Evolutionary conservation across 2,888 invertebrate species (phyloP).

Genomic region (Mythimna impura): DNA sequence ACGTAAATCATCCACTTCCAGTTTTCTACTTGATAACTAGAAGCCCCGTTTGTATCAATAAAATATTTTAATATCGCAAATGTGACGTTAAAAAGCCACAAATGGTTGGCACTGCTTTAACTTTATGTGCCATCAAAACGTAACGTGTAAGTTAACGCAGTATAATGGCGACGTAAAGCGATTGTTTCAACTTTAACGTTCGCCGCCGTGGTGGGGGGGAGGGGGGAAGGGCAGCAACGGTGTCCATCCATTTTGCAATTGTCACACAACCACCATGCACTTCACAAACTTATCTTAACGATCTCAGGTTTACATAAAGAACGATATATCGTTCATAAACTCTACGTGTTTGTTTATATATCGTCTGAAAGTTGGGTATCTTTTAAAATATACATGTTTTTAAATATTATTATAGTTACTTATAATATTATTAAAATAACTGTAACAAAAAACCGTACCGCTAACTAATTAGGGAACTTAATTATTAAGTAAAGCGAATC

Average conservation of each 20-base stretch:
- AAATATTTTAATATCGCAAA: constrained; percentile 9
- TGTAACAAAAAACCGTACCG: too few species aligned
- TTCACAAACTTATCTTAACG: constrained; percentile 7
- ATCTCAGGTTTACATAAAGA: constrained; percentile 8
- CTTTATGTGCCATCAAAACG: constrained; percentile 14
- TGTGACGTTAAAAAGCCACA: background rate
- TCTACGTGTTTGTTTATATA: background rate
- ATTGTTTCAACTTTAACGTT: constrained; percentile 17
- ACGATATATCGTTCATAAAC: background rate
- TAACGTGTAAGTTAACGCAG: constrained; percentile 5
- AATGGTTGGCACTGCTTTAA: background rate
- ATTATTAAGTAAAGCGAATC: too few species aligned
- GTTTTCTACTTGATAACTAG: background rate
- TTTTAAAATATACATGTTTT: too few species aligned
- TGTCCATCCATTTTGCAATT: background rate
- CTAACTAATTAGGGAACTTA: too few species aligned
- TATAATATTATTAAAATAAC: too few species aligned
- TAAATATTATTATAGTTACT: too few species aligned
- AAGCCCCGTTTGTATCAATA: background rate
- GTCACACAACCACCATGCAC: background rate
- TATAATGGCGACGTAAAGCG: background rate
- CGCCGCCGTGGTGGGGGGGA: background rate
- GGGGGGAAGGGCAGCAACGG: too few species aligned
- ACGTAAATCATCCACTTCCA: background rate
- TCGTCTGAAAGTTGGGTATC: background rate